A percentile compares a stretch with the other conserved stretches of the same genome.
Conservation (phyloP, 2,888 invertebrate species). For the Venusia cambrica region DNA sequence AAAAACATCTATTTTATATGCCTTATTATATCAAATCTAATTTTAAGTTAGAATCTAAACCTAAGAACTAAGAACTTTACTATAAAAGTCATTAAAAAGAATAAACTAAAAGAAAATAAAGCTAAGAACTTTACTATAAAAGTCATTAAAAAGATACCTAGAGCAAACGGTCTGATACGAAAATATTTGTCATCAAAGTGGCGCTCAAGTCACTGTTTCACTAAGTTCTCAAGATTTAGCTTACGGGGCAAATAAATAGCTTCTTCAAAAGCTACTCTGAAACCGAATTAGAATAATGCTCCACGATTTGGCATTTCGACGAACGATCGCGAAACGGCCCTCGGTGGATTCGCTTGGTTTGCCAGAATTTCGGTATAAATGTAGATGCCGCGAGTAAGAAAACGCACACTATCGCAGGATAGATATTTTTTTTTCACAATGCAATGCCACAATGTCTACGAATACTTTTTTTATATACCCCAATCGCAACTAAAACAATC, state of each 20-base stretch:
- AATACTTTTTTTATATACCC: too few species aligned
- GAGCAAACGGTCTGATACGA: slow-evolving; percentile 6
- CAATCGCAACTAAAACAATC: too few species aligned
- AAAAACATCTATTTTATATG: too few species aligned
- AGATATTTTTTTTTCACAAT: too few species aligned
- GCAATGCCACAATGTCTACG: too few species aligned
- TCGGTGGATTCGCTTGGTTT: slow-evolving; percentile 72
- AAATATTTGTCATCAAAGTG: slow-evolving; percentile 21
- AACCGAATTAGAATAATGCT: slow-evolving; percentile 79
- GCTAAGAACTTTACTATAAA: neutral
- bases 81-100: too few species aligned
- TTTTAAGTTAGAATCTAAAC: too few species aligned
- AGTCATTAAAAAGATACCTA: slow-evolving; percentile 1
- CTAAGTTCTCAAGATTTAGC: slow-evolving; percentile 43
- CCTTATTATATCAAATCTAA: too few species aligned
- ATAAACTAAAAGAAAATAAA: too few species aligned
- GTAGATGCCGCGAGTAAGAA: slow-evolving; percentile 57
- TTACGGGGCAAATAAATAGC: slow-evolving; percentile 74
- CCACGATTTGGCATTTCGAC: slow-evolving; percentile 78
- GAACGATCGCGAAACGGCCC: slow-evolving; percentile 69
- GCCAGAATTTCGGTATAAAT: slow-evolving; percentile 72
- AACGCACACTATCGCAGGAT: too few species aligned
- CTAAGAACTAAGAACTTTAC: too few species aligned
- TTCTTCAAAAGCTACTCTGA: slow-evolving; percentile 75
- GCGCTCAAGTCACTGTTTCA: slow-evolving; percentile 22